Base-by-base conservation (phyloP, 2,113 vertebrate species). In the Marmota monax region DNA sequence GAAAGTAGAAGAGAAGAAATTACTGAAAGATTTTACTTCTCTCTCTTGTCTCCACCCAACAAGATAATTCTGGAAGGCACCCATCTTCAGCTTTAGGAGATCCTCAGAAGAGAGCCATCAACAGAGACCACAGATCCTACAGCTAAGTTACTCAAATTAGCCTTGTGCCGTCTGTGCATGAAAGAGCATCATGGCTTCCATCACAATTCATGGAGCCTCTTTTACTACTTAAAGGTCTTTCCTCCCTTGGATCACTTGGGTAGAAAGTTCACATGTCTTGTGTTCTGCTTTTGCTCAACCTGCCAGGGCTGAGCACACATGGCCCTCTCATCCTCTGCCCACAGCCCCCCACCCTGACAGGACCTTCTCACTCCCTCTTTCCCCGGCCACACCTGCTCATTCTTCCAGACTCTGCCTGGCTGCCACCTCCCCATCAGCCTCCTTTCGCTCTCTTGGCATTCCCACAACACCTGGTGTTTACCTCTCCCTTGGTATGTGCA, bases 311-410 rank as follows among this genome's bases (percentile, higher is more conserved):
- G 9, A 70, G 58, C 7, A 61, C 4, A 14, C 13, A 17, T 7
- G 22, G 17, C 20, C 10, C 3, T 0, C 0, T 56, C 11, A 1
- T 63, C 4, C 17, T 34, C 53, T 56, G 3, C 6, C 17, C 42
- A 56, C 34, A 23, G 10, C 32, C 6, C 32, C 25, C 42, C 9
- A 1, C 48, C 18, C 16, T 9, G 51, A 25, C 5, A 10, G 39
- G 45, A 34, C 7, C 0, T 34, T 53, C 42, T 84, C 20, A 22
- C 14, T 18, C 8, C n/a, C n/a, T 48, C 76, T 37, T n/a, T 12
- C 34, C 29, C 29, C 37, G 18, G 25, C 25, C 22, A 53, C 23
- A 65, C 32, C 42, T 69, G 4, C 25, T 7, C 12, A 2, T 80
- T 25, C 82, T 70, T 34, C 23, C 7, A 17, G 13, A 7, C 5